Conservation (phyloP, 2,888 invertebrate species). For the Drepanosiphum platanoidis region DNA sequence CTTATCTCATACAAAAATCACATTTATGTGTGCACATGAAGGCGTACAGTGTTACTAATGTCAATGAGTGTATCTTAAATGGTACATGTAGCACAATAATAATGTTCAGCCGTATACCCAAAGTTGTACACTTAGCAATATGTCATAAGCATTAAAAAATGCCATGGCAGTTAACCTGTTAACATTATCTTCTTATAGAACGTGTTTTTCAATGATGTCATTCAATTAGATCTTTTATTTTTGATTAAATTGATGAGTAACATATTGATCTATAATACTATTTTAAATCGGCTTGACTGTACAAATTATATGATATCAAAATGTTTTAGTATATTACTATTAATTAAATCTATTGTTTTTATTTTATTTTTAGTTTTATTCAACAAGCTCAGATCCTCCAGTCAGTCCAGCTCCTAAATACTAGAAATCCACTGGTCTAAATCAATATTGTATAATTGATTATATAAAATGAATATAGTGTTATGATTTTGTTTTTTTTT, state of each 20-base stretch:
- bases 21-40: neutral
- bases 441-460: neutral
- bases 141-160: neutral
- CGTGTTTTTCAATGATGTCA: no score
- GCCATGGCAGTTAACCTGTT: neutral
- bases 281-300: no score
- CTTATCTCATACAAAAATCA: neutral
- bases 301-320: slow-evolving; percentile 63
- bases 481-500: slow-evolving; percentile 21
- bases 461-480: slow-evolving; percentile 44
- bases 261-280: no score
- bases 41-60: neutral
- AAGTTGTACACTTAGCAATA: neutral
- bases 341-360: neutral
- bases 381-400: slow-evolving; percentile 28
- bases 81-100: neutral
- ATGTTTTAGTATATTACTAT: neutral
- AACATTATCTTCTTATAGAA: no score
- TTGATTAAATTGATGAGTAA: no score
- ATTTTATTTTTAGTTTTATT: slow-evolving; percentile 53
- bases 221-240: no score
- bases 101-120: neutral
- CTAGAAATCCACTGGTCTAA: slow-evolving; percentile 1
- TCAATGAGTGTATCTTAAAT: neutral
- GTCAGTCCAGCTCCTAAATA: slow-evolving; percentile 57